Percentiles rank a stretch among this genome's conserved stretches.
These are phyloP conservation scores for Dioctria rufipes DNA, from an alignment of 2,888 invertebrate species.

Conservation along the genomic window DNA sequence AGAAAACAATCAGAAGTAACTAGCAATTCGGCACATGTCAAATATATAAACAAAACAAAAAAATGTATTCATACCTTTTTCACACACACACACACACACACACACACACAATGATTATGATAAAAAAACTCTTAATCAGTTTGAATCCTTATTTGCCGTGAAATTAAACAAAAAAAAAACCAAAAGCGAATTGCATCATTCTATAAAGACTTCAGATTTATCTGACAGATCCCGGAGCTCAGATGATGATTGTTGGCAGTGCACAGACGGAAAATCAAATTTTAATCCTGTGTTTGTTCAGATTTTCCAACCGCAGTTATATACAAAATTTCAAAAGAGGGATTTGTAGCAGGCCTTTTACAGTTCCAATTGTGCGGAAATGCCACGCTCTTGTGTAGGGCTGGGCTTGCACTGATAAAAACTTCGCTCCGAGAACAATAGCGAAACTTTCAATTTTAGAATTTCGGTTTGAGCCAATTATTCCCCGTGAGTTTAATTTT, in stretches of 20 bases:
- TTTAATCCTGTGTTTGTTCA: constrained; percentile 50
- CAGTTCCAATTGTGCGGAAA: constrained; percentile 52
- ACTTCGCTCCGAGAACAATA: constrained; percentile 52
- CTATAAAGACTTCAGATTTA: constrained; percentile 31
- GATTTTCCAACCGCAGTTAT: constrained; percentile 46
- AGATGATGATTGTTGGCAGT: constrained; percentile 4
- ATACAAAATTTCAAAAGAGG: constrained; percentile 39
- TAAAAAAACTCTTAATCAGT: neutral
- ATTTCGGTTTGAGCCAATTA: constrained; percentile 56
- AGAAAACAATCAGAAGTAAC: constrained; percentile 5
- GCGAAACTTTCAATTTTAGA: constrained; percentile 53
- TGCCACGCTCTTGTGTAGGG: constrained; percentile 55
- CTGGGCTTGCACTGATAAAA: constrained; percentile 55
- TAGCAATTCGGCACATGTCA: neutral
- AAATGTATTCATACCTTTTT: neutral
- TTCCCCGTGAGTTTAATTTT: constrained; percentile 27
- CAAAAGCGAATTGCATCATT: neutral
- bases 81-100: neutral
- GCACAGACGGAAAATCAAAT: constrained; percentile 21
- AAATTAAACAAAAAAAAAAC: constrained; percentile 3
- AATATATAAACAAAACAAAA: neutral
- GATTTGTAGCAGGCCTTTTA: constrained; percentile 15
- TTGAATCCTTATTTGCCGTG: constrained; percentile 5
- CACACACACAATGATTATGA: neutral
- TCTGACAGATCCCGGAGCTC: constrained; percentile 33